phyloP scores from a whole-genome alignment of 2,113 vertebrate species.

The Tyrannus savana region DNA sequence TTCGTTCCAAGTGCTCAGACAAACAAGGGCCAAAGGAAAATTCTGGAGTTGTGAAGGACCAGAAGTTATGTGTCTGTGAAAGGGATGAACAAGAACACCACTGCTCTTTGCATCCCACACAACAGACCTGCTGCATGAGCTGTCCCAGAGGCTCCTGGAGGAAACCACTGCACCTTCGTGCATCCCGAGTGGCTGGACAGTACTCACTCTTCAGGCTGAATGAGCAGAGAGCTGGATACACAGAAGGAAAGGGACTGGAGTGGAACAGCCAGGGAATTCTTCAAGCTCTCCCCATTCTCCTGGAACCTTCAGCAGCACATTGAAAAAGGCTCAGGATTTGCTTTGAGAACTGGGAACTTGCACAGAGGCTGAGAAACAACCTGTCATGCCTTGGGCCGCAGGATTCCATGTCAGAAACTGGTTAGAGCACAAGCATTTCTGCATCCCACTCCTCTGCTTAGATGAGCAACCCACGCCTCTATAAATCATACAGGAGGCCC shows the following conservation, averaged over 20 bases:
- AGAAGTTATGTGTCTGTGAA: not conserved
- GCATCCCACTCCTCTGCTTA: conserved; percentile 44
- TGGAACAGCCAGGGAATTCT: not conserved
- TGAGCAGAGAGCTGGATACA: not conserved
- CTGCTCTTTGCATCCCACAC: not conserved
- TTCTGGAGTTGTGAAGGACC: not conserved
- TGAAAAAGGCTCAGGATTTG: not conserved
- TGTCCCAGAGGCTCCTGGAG: not conserved
- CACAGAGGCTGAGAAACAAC: conserved; percentile 8
- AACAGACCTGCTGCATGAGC: fast-evolving
- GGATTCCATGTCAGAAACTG: conserved; percentile 17
- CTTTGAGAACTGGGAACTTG: not conserved
- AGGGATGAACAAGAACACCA: not conserved
- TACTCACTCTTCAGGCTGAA: fast-evolving
- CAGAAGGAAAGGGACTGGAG: not conserved
- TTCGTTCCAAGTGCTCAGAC: not conserved
- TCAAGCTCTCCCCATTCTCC: not conserved
- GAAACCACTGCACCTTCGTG: not conserved
- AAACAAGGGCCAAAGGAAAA: not conserved
- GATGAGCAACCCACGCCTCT: conserved; percentile 47
- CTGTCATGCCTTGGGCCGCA: not conserved
- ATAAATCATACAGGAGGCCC: conserved; percentile 15
- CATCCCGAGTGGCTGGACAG: not conserved
- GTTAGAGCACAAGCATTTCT: conserved; percentile 42
- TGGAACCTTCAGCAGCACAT: not conserved